Evolutionary conservation across 2,888 invertebrate genomes (phyloP).

Genomic region (Mamestra brassicae): DNA sequence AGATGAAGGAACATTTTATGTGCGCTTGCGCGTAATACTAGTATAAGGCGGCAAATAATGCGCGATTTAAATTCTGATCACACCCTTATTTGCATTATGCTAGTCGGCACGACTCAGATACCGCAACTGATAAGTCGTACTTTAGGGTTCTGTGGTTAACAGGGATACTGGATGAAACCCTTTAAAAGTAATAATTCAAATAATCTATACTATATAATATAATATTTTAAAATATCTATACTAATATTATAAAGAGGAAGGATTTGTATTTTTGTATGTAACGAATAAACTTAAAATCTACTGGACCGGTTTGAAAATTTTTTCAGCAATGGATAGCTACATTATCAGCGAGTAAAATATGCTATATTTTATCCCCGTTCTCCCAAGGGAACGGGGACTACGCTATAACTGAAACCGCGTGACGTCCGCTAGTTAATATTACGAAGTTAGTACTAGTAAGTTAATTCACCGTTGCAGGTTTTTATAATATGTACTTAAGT

Average conservation of each 20-base stretch:
- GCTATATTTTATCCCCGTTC: no score
- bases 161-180: background rate
- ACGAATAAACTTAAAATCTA: no score
- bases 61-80: slow-evolving; percentile 67
- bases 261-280: background rate
- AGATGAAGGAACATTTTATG: slow-evolving; percentile 3
- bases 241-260: no score
- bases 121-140: slow-evolving; percentile 65
- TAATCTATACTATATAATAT: background rate
- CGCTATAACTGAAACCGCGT: no score
- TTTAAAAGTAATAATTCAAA: background rate
- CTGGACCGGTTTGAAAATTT: no score
- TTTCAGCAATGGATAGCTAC: no score
- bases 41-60: slow-evolving; percentile 28
- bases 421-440: no score
- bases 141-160: slow-evolving; percentile 45
- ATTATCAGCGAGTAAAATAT: no score
- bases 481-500: no score
- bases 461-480: background rate
- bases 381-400: no score
- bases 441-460: background rate
- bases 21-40: slow-evolving; percentile 17
- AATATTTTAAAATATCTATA: no score
- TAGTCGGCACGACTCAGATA: slow-evolving; percentile 61
- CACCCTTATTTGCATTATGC: slow-evolving; percentile 73